Base-by-base conservation (phyloP, 2,113 vertebrate species). In the Rostratula benghalensis region DNA sequence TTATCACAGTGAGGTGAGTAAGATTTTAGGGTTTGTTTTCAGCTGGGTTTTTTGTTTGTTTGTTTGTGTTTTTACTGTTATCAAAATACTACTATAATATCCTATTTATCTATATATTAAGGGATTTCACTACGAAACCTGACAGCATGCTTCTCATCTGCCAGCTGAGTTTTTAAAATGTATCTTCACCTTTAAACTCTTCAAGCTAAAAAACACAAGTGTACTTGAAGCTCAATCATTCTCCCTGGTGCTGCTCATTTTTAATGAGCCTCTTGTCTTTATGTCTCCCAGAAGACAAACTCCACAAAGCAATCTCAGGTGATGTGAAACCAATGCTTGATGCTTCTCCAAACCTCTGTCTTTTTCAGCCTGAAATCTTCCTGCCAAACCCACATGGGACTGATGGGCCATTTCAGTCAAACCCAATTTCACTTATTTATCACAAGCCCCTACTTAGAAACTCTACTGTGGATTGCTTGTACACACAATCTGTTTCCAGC, bases 401-500 rank as follows among this genome's bases (percentile, higher is more conserved):
- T 97, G 96, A 97, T 96, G 96, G 97, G 96, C 98, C 92, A 97
- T 98, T 98, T 98, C 98, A 98, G 97, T 97, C 97, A 96, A 97
- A 98, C 97, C 95, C 94, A 93, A 98, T 98, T 98, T 98, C 98
- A 97, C 96, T 98, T 98, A 98, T 98, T 98, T 98, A 98, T 98
- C 95, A 98, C 96, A 97, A 98, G 93, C 95, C 96, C 91, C 97
- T 97, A 95, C 97, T 98, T 97, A 98, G 94, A 97, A 95, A 89
- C 97, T 98, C 97, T 94, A 90, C 84, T 94, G 97, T 97, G 96
- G 96, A 98, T 98, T 98, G 97, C 97, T 97, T 98, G 96, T 98
- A 97, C 97, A 96, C 95, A 98, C 96, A 97, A 98, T 97, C 97
- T 98, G 97, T 97, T 98, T 97, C 97, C 98, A 97, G 98, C 98